phyloP scores from a whole-genome alignment of 2,888 invertebrate genomes.

The Ferdinandea cuprea region DNA sequence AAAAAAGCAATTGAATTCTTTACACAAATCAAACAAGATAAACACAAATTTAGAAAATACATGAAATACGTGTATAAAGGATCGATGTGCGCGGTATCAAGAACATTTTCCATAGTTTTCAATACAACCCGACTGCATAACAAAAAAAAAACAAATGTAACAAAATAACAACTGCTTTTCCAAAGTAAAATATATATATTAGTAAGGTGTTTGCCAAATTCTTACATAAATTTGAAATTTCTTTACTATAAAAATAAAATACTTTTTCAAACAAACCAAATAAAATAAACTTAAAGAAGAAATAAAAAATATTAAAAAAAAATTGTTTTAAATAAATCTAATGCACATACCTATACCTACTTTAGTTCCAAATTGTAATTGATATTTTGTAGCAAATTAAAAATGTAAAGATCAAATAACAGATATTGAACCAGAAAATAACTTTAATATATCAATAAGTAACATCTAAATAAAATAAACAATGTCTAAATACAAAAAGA shows the following conservation, averaged over 20 bases:
- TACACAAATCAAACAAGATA: slow-evolving; percentile 42
- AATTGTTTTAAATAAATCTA: slow-evolving; percentile 35
- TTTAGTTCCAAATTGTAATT: slow-evolving; percentile 41
- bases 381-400: slow-evolving; percentile 42
- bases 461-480: slow-evolving; percentile 21
- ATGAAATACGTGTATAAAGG: slow-evolving; percentile 5
- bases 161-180: not conserved
- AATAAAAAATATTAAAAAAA: slow-evolving; percentile 5
- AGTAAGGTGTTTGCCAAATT: slow-evolving; percentile 55
- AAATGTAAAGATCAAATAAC: slow-evolving; percentile 26
- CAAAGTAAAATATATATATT: slow-evolving; percentile 9
- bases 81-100: slow-evolving; percentile 48
- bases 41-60: not conserved
- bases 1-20: too few relatives aligned
- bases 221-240: slow-evolving; percentile 39
- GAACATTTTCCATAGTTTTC: slow-evolving; percentile 21
- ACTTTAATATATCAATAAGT: slow-evolving; percentile 40
- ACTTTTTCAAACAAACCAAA: slow-evolving; percentile 32
- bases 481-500: not conserved
- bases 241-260: slow-evolving; percentile 27
- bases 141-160: not conserved
- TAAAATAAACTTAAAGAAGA: slow-evolving; percentile 13
- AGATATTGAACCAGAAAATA: slow-evolving; percentile 35
- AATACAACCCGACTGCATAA: slow-evolving; percentile 24
- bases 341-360: slow-evolving; percentile 46